Percentiles rank a stretch among this genome's conserved stretches.
phyloP scores from a whole-genome alignment of 2,113 vertebrate genomes.

The Crotalus horridus region DNA sequence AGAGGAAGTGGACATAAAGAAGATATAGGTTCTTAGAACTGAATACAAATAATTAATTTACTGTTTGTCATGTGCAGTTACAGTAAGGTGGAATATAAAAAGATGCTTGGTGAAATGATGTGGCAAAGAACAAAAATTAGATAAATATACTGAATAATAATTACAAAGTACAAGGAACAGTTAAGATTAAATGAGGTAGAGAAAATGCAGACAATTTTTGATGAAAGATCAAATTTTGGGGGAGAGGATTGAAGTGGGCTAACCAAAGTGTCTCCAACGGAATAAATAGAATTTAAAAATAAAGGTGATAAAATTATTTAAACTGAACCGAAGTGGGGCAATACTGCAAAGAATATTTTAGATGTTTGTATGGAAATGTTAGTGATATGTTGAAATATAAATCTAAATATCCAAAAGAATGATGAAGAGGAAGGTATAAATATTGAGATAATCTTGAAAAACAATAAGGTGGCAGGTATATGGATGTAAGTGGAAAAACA shows the following conservation, averaged over 20 bases:
- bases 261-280: neutral
- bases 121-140: neutral
- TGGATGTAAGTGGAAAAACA: neutral
- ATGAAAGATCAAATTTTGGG: neutral
- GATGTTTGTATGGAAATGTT: neutral
- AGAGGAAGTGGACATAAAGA: neutral
- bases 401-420: neutral
- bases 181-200: neutral
- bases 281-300: neutral
- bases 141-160: neutral
- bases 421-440: neutral
- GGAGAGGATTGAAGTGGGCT: neutral
- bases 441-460: neutral
- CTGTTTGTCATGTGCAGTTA: neutral
- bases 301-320: neutral
- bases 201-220: neutral
- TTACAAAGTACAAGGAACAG: neutral
- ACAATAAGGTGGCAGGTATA: neutral
- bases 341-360: neutral
- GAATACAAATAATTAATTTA: neutral
- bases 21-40: neutral
- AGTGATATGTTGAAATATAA: neutral
- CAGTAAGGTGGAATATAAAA: neutral
- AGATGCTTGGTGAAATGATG: neutral
- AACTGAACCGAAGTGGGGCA: neutral